Evolutionary conservation across 1,140 invertebrate species (phyloP).

Genomic region (Plectrocnemia conspersa): DNA sequence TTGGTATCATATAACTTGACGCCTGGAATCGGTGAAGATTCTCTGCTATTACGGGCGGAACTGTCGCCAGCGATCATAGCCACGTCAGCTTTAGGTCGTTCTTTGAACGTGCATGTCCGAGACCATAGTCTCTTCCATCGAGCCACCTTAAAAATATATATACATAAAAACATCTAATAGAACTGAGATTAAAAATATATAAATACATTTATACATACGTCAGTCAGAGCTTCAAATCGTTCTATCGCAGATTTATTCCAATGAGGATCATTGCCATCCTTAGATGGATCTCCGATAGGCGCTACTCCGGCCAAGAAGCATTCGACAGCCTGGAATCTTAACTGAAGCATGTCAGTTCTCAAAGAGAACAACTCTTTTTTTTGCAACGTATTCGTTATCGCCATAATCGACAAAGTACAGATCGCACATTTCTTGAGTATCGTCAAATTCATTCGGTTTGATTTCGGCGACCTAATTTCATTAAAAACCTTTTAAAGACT

Average conservation of each 20-base stretch:
- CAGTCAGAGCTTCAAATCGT: constrained; percentile 65
- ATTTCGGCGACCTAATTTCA: constrained; percentile 58
- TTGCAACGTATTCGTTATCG: constrained; percentile 60
- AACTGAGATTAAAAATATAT: neutral
- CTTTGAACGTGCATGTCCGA: constrained; percentile 62
- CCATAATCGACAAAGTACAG: constrained; percentile 80
- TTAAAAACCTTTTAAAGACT: constrained; percentile 3
- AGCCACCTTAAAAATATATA: constrained; percentile 41
- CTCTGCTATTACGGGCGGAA: constrained; percentile 47
- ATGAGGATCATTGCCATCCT: constrained; percentile 8
- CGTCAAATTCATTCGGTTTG: constrained; percentile 55
- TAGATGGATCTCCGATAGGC: constrained; percentile 45
- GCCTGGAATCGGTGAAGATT: constrained; percentile 59
- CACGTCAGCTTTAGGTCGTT: constrained; percentile 41
- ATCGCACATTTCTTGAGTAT: constrained; percentile 53
- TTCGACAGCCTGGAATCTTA: constrained; percentile 70
- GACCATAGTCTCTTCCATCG: constrained; percentile 65
- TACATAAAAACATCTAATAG: too few species aligned
- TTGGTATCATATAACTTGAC: constrained; percentile 58
- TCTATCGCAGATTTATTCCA: constrained; percentile 67
- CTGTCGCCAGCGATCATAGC: constrained; percentile 25
- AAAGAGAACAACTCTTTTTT: constrained; percentile 63
- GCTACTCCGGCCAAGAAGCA: constrained; percentile 69
- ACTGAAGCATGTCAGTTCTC: constrained; percentile 65
- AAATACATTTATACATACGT: constrained; percentile 40